Conservation (phyloP, 2,113 vertebrate genomes). For the Philantomba maxwellii region DNA sequence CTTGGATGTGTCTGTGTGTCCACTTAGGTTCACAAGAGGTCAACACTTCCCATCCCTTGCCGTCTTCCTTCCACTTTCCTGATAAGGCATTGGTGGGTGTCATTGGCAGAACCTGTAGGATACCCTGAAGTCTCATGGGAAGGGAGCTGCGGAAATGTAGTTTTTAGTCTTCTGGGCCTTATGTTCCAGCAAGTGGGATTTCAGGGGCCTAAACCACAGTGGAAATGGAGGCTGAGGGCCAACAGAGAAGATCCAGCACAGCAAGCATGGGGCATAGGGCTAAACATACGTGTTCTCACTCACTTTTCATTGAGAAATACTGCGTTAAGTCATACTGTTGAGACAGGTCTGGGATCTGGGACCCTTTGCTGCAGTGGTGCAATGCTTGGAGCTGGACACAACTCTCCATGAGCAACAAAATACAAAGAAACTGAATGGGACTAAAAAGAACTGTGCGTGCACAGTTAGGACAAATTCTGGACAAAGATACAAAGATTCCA, state of each 20-base stretch:
- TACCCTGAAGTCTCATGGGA: background rate
- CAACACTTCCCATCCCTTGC: background rate
- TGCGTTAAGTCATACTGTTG: background rate
- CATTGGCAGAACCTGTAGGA: background rate
- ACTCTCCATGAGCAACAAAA: background rate
- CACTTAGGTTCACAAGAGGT: background rate
- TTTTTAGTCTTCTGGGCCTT: background rate
- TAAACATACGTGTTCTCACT: background rate
- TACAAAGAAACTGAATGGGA: background rate
- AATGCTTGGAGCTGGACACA: background rate
- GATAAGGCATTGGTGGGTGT: background rate
- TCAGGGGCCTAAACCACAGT: background rate
- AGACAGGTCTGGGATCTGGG: background rate
- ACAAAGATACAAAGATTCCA: background rate
- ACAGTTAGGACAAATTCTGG: background rate
- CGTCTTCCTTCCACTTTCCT: background rate
- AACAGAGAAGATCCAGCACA: background rate
- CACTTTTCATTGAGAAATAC: background rate
- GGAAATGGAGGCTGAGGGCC: background rate
- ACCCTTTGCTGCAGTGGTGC: background rate
- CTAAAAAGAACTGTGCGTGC: background rate
- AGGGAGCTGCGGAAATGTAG: background rate
- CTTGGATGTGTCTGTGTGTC: no score
- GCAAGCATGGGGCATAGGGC: background rate
- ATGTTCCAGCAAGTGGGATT: background rate